phyloP scores from a whole-genome alignment of 2,888 invertebrate genomes.

The Hyles lineata region DNA sequence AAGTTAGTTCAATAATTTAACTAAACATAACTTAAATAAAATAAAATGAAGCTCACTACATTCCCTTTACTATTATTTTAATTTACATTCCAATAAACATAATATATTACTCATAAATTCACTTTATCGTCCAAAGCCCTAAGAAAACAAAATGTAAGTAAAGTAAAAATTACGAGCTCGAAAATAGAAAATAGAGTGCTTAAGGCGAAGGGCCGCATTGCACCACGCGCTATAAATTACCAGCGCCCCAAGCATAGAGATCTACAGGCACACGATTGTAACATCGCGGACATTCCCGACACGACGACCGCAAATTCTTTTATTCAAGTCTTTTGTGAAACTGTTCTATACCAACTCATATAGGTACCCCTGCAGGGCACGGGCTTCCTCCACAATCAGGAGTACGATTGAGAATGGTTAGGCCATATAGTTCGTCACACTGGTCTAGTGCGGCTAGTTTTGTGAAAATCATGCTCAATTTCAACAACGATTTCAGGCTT shows the following conservation, averaged over 20 bases:
- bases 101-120: too few relatives aligned
- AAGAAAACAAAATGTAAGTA: neutral
- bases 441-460: neutral
- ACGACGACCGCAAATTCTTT: neutral
- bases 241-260: neutral
- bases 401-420: too few relatives aligned
- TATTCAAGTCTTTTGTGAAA: neutral
- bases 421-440: too few relatives aligned
- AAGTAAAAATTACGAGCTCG: neutral
- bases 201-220: constrained; percentile 9
- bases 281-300: neutral
- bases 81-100: too few relatives aligned
- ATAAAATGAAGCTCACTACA: too few relatives aligned
- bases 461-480: neutral
- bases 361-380: too few relatives aligned
- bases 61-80: too few relatives aligned
- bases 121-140: neutral
- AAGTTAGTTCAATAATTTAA: too few relatives aligned
- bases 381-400: too few relatives aligned
- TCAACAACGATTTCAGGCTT: too few relatives aligned
- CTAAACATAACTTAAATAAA: too few relatives aligned
- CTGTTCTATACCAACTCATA: neutral
- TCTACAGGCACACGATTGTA: constrained; percentile 4
- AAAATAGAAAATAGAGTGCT: constrained; percentile 11
- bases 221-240: constrained; percentile 8